Base-by-base conservation (phyloP, 1,140 invertebrate species). In the Ostrea denselamellosa region DNA sequence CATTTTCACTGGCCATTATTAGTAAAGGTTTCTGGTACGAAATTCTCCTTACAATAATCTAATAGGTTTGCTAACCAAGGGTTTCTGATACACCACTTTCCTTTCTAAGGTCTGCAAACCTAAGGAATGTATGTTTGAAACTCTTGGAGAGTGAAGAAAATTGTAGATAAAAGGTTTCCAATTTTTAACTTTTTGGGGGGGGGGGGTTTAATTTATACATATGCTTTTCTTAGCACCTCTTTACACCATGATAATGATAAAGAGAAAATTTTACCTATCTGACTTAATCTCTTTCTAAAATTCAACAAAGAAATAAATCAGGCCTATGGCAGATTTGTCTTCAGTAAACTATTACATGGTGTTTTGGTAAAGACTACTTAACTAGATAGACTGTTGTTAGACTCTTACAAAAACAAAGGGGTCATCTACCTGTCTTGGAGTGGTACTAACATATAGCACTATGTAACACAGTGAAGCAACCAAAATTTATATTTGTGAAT, bases 351-450 rank as follows among this genome's bases (percentile, higher is more conserved):
- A 10, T 77, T 77, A 77, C 3, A 34, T 34, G 14, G 22, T 77
- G 68, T 77, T 77, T 77, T 22, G 25, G 25, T 77, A 28, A 34
- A n/a, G n/a, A n/a, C n/a, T n/a, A n/a, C n/a, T n/a, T n/a, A n/a
- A n/a, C n/a, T n/a, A n/a, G n/a, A 77, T 28, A 22, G 25, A 44
- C n/a, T 71, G 65, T 71, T 71, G 65, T 28, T 34, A 28, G 25
- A 77, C 68, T 77, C 68, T 12, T 77, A 77, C 68, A 28, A 77
- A 77, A 77, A 77, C 68, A 77, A 28, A 12, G 28, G 25, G 68
- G 68, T 77, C 68, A 34, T 28, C 68, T 77, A 77, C 68, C 68
- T 77, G 68, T 77, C 68, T 25, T 77, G 10, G 28, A 77, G 28
- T 77, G 68, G 68, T 77, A 77, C 68, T 77, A 77, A 34, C 68